These are phyloP conservation scores for Potamilus streckersoni DNA, from an alignment of 1,140 invertebrate species.

Conservation along the genomic window DNA sequence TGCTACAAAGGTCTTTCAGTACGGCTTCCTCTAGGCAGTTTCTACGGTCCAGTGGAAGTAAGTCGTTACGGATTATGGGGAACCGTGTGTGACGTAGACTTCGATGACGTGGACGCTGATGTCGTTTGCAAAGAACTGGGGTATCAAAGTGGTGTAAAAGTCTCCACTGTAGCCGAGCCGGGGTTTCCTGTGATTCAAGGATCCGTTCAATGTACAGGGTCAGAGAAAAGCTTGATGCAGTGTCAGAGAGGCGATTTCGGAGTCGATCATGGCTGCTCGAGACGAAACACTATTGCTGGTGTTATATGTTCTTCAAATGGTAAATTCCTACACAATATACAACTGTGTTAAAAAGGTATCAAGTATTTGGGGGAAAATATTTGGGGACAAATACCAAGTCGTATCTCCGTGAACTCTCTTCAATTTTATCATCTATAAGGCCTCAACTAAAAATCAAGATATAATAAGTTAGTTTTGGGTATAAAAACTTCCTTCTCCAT, in stretches of 20 bases:
- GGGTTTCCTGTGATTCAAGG: conserved; percentile 28
- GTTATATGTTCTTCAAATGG: conserved; percentile 19
- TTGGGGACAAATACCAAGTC: not conserved
- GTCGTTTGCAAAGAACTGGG: conserved; percentile 42
- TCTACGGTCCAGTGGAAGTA: conserved; percentile 26
- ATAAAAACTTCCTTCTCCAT: not conserved
- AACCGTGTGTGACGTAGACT: conserved; percentile 33
- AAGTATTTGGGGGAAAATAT: not conserved
- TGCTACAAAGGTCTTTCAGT: conserved; percentile 9
- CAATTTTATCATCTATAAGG: not conserved
- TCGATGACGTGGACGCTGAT: conserved; percentile 30
- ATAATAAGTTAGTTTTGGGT: not conserved
- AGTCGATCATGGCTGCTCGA: conserved; percentile 8
- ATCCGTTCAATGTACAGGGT: conserved; percentile 7
- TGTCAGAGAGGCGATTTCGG: conserved; percentile 14
- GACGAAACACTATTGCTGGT: conserved; percentile 14
- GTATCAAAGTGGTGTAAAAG: conserved; percentile 17
- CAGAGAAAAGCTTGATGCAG: conserved; percentile 1
- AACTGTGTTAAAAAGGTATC: not conserved
- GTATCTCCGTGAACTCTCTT: not conserved
- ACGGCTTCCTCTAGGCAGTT: conserved; percentile 13
- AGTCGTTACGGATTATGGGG: conserved; percentile 33
- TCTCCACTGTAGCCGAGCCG: conserved; percentile 5
- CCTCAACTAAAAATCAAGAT: not conserved
- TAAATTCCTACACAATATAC: not conserved